Evolutionary conservation across 2,113 vertebrate genomes (phyloP), one percentile per base, ranked within the genome.

Genomic region (Oceanodroma tethys): DNA sequence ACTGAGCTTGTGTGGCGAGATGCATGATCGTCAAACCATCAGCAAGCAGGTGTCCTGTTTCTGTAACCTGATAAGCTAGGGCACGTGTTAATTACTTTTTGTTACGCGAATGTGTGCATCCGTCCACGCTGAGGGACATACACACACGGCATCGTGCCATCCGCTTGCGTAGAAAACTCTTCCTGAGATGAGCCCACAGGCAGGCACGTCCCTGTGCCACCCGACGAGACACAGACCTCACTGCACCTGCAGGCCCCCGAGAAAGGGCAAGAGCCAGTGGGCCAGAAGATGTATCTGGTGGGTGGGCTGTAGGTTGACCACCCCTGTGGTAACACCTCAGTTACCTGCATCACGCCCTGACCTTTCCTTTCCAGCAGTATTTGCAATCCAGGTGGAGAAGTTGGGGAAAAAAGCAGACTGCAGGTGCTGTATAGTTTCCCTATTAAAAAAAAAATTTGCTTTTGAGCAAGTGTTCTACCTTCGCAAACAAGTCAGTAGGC

Each of bases 21-120:
- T 8, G 6, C 11, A 1, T 0, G 27, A 66, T 29, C 15, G 16
- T 3, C 20, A 15, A 20, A 8, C 2, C 45, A 14, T 15, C 47
- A 13, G n/a, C 48, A 78, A 58, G 27, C 16, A 18, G 16, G 30
- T 7, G 18, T 13, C 58, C 50, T 43, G 0, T 18, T 55, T 30
- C 30, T 29, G 34, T 10, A 13, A 29, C 67, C 20, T 15, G 34
- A 6, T 20, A 12, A 53, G 19, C 19, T 9, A 43, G 38, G 81
- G 58, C 52, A 45, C 3, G 2, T 2, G 3, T 12, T 2, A 10
- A 1, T 17, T 10, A 40, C 18, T 26, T 60, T 56, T 48, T 29
- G 27, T 36, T 40, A 42, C 0, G n/a, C 1, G 1, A 42, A 40
- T 11, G 52, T 6, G 20, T 22, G 48, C 16, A 11, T 42, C 27